Evolutionary conservation across 2,113 vertebrate species (phyloP).

Genomic region (Onychorhynchus coronatus): DNA sequence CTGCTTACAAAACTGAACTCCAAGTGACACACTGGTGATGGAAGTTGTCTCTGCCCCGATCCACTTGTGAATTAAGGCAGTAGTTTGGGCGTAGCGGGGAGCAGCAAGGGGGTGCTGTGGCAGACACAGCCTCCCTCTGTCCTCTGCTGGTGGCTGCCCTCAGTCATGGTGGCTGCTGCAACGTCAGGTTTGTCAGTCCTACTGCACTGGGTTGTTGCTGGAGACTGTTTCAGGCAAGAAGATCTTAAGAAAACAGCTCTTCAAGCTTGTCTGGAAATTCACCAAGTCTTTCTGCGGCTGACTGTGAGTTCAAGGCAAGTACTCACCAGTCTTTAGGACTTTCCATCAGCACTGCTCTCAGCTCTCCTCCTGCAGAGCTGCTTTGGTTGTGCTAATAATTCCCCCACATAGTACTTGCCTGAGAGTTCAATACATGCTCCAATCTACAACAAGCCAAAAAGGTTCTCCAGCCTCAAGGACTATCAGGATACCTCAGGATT

Average conservation of each 20-base stretch:
- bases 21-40: background rate
- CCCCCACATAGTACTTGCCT: background rate
- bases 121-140: background rate
- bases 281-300: background rate
- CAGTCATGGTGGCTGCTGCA: background rate
- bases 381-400: background rate
- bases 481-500: background rate
- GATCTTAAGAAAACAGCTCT: background rate
- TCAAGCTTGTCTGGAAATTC: background rate
- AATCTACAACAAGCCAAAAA: background rate
- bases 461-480: background rate
- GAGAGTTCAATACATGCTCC: background rate
- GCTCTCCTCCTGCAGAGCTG: background rate
- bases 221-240: background rate
- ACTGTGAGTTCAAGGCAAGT: background rate
- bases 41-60: background rate
- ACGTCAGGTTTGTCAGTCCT: background rate
- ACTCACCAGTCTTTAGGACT: background rate
- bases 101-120: background rate
- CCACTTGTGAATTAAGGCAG: background rate
- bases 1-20: background rate
- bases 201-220: background rate
- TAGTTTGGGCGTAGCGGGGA: rapidly evolving
- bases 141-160: background rate
- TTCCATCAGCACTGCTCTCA: background rate